Evolutionary conservation across 2,113 vertebrate genomes (phyloP).

Genomic region (Galbula dea): DNA sequence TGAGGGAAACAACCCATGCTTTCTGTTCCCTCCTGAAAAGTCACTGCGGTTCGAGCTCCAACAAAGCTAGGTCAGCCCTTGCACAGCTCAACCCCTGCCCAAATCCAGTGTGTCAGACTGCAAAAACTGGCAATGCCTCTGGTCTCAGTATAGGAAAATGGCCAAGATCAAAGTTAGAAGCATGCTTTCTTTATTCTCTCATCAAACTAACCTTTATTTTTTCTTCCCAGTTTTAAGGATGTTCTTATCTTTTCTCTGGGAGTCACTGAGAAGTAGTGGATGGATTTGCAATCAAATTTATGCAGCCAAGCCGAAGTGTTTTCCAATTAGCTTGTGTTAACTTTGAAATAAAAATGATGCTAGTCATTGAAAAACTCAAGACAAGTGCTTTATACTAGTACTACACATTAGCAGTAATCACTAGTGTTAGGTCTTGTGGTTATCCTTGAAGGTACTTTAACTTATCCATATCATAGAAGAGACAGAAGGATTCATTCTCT

Average conservation of each 20-base stretch:
- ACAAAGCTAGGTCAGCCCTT: background rate
- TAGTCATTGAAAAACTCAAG: background rate
- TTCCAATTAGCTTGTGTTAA: background rate
- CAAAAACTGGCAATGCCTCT: background rate
- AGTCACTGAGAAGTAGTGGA: background rate
- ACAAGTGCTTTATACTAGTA: background rate
- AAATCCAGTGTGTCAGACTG: background rate
- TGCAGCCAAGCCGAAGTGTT: background rate
- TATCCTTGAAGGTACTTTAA: background rate
- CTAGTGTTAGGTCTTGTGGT: background rate
- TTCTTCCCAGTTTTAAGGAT: background rate
- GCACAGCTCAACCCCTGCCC: background rate
- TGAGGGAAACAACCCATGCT: background rate
- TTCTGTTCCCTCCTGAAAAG: slow-evolving; percentile 5
- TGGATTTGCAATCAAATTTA: background rate
- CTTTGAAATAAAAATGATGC: background rate
- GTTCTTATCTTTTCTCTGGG: background rate
- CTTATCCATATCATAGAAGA: background rate
- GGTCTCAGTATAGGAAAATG: background rate
- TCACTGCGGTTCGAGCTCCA: background rate
- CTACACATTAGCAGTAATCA: background rate
- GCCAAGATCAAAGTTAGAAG: background rate
- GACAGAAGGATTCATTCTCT: background rate
- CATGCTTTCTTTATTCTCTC: background rate
- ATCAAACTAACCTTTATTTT: background rate